phyloP scores from a whole-genome alignment of 2,888 invertebrate genomes.

The Odontothrips loti region DNA sequence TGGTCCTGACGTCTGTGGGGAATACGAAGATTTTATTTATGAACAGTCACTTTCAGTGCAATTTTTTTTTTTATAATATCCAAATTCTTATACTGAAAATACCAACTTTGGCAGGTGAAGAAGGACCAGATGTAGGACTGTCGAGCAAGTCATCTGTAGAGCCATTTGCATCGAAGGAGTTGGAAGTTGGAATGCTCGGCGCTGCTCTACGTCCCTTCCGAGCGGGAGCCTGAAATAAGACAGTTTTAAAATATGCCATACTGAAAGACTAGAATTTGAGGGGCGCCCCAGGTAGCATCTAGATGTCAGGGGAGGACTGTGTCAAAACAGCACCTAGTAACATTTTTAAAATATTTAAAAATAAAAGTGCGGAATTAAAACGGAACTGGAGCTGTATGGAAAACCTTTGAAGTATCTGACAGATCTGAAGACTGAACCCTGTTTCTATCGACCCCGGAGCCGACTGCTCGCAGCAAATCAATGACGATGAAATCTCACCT shows the following conservation, averaged over 20 bases:
- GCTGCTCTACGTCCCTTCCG: constrained; percentile 33
- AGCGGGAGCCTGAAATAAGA: constrained; percentile 22
- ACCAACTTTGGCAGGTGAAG: constrained; percentile 2
- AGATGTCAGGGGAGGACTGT: too few relatives aligned
- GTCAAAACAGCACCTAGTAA: too few relatives aligned
- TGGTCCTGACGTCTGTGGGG: constrained; percentile 23
- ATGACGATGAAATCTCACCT: background rate
- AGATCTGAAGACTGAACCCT: too few relatives aligned
- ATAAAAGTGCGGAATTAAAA: too few relatives aligned
- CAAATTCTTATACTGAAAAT: too few relatives aligned
- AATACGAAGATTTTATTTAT: too few relatives aligned
- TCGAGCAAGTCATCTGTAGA: constrained; percentile 34
- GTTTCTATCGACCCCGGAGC: too few relatives aligned
- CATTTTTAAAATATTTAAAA: background rate
- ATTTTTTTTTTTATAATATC: too few relatives aligned
- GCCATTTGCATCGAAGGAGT: constrained; percentile 30
- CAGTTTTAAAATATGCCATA: background rate
- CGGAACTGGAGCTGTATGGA: too few relatives aligned
- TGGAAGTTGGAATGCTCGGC: constrained; percentile 16
- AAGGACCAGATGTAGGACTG: constrained; percentile 28
- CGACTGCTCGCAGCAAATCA: background rate
- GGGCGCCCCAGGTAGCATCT: too few relatives aligned
- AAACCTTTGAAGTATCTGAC: too few relatives aligned
- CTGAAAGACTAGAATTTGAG: background rate
- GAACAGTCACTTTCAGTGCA: background rate